These are phyloP conservation scores for Macrosoma leucophasiata DNA, from an alignment of 2,888 invertebrate genomes.

Conservation along the genomic window DNA sequence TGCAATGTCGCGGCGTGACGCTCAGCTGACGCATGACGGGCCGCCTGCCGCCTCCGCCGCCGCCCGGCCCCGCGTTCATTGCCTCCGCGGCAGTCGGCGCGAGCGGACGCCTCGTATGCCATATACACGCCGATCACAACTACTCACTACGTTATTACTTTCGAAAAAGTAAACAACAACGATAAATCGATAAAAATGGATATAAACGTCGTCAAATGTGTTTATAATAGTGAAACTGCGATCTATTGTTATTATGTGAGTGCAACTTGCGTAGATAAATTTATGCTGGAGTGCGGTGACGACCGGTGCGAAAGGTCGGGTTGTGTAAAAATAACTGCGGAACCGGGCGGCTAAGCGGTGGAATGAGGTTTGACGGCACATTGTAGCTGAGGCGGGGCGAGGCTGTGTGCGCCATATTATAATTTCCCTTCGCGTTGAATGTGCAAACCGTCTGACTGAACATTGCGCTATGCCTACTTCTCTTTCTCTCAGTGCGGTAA, in stretches of 20 bases:
- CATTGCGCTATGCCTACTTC: slow-evolving; percentile 60
- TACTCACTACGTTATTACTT: slow-evolving; percentile 20
- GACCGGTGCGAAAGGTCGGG: slow-evolving; percentile 74
- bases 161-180: no score
- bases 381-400: slow-evolving; percentile 72
- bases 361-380: slow-evolving; percentile 75
- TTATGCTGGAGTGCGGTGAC: slow-evolving; percentile 66
- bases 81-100: slow-evolving; percentile 80
- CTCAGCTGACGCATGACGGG: slow-evolving; percentile 70
- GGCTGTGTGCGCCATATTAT: slow-evolving; percentile 72
- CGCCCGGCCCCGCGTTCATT: slow-evolving; percentile 79
- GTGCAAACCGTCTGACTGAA: slow-evolving; percentile 66
- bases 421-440: slow-evolving; percentile 73
- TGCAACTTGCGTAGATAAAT: slow-evolving; percentile 56
- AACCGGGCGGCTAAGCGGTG: slow-evolving; percentile 72
- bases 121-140: slow-evolving; percentile 19
- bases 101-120: slow-evolving; percentile 57
- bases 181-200: slow-evolving; percentile 9
- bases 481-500: slow-evolving; percentile 61
- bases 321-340: slow-evolving; percentile 76
- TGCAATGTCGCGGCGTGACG: slow-evolving; percentile 78
- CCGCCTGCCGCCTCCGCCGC: slow-evolving; percentile 78
- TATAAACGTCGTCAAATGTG: slow-evolving; percentile 33
- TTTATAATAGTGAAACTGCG: slow-evolving; percentile 41
- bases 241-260: slow-evolving; percentile 40